These are phyloP conservation scores for Hydrophis major DNA, from an alignment of 2,797 vertebrate genomes.

Conservation along the genomic window DNA sequence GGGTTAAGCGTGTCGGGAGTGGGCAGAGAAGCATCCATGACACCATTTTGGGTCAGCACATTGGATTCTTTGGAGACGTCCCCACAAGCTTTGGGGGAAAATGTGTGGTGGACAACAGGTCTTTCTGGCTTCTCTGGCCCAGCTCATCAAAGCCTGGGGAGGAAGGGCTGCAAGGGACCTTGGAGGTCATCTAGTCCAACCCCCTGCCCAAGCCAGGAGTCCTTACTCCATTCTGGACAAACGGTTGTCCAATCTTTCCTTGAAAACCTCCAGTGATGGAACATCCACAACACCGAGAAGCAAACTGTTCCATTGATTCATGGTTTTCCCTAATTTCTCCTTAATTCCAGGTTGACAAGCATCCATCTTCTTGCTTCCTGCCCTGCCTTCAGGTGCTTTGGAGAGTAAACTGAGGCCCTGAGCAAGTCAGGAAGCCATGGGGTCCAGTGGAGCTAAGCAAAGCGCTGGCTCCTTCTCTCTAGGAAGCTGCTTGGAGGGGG, in stretches of 20 bases:
- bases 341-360: neutral
- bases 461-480: neutral
- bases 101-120: neutral
- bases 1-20: neutral
- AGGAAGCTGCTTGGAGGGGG: neutral
- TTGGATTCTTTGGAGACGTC: neutral
- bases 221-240: neutral
- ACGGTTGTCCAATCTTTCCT: neutral
- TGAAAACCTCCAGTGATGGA: neutral
- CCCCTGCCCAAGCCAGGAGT: neutral
- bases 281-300: neutral
- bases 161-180: neutral
- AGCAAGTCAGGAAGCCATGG: neutral
- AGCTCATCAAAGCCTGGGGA: neutral
- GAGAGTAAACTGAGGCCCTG: neutral
- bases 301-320: neutral
- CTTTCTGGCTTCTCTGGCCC: neutral
- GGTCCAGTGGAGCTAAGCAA: neutral
- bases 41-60: neutral
- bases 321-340: neutral
- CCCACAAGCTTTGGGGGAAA: neutral
- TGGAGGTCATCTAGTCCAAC: neutral
- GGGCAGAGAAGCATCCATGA: neutral
- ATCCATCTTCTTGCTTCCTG: neutral
- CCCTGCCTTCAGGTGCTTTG: neutral